Evolutionary conservation across 2,888 invertebrate species (phyloP), one percentile per base, ranked within the genome.

Genomic region (Blastobasis lacticolella): DNA sequence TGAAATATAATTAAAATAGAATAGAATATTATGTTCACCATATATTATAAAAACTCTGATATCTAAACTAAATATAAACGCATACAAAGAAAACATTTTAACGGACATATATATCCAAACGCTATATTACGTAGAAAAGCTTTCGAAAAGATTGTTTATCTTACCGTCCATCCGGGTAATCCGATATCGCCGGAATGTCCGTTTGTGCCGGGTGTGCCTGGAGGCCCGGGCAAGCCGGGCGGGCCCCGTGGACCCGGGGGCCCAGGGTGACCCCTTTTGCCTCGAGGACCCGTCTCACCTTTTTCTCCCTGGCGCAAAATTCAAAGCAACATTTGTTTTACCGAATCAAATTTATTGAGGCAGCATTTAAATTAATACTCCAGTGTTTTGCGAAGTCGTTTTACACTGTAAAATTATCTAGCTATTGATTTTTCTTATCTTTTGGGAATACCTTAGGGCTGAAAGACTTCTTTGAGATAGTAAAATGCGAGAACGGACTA

Each of bases 181-280:
- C 94, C 94, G 64, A 94, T 93, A 73, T 95, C 94, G 50, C 95
- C 94, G 44, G 91, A 89, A 53, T 85, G 81, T 49, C 94, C 94
- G 47, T 92, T 90, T 55, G 90, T 91, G 38, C 93, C 93, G 0
- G 92, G 90, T 37, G 91, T 90, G 38, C 95, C 95, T 38, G 92
- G 91, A 8, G 92, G 92, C 10, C 94, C 94, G 5, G 91, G 91
- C 5, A 91, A 88, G 38, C 93, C 92, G 49, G 94, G 90, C 40
- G 94, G 90, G 0, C 96, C 96, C 50, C 94, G 87, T 60, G 92
- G 92, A 0, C 95, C 95, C 37, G 93, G 92, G 45, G 94, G 94
- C 1, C 95, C 95, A 63, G 94, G 94, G 55, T 94, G 94, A 9
- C 94, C 95, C 75, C 93, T 88, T 60, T 88, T 88, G 1, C 88